Evolutionary conservation across 2,797 vertebrate genomes (phyloP).

Genomic region (Lacerta bilineata): DNA sequence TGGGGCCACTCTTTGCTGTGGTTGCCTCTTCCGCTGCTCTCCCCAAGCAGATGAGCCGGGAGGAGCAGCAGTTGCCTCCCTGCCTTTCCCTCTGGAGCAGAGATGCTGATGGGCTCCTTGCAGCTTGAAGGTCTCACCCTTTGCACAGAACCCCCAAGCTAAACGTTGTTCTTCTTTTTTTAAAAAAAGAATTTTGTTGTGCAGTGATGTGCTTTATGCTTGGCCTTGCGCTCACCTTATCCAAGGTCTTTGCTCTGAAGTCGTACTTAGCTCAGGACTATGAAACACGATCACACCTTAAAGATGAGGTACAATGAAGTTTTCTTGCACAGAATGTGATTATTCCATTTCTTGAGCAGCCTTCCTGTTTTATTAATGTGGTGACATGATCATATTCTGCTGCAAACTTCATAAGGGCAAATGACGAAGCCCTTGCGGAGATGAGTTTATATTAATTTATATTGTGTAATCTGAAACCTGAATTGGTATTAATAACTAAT

Average conservation of each 20-base stretch:
- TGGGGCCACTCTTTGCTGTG: no score
- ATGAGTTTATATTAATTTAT: slow-evolving; percentile 52
- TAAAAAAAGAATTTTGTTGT: neutral
- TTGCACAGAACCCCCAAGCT: neutral
- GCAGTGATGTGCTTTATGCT: slow-evolving; percentile 48
- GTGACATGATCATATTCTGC: slow-evolving; percentile 51
- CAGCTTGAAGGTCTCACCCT: no score
- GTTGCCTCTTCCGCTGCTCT: no score
- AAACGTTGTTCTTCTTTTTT: neutral
- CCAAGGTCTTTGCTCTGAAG: slow-evolving; percentile 65
- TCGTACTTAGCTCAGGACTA: slow-evolving; percentile 54
- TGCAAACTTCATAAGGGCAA: slow-evolving; percentile 54
- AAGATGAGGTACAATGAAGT: slow-evolving; percentile 65
- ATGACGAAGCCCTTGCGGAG: slow-evolving; percentile 58
- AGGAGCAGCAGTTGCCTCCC: no score
- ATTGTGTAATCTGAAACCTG: slow-evolving; percentile 59
- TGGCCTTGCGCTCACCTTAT: slow-evolving; percentile 68
- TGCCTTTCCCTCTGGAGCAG: no score
- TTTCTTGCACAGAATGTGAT: slow-evolving; percentile 22
- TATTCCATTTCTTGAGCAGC: slow-evolving; percentile 49
- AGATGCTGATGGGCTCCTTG: neutral
- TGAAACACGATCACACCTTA: slow-evolving; percentile 66
- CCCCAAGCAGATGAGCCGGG: no score
- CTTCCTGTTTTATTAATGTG: slow-evolving; percentile 74
- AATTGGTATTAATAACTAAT: slow-evolving; percentile 66